These are phyloP conservation scores for Venustaconcha ellipsiformis DNA, from an alignment of 1,140 invertebrate genomes.

Conservation along the genomic window DNA sequence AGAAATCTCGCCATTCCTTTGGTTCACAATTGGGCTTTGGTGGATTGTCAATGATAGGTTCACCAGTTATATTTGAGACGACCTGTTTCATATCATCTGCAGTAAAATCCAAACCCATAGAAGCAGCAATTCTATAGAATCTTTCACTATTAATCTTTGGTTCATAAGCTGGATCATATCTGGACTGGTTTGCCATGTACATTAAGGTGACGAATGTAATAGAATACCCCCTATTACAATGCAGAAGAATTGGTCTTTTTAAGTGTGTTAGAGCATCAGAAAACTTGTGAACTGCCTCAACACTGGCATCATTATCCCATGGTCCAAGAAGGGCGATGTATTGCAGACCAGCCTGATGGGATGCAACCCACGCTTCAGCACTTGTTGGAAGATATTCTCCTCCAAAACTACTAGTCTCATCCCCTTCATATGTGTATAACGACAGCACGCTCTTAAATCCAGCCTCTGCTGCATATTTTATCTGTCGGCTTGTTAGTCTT, in stretches of 20 bases:
- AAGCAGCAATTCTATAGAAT: constrained; percentile 48
- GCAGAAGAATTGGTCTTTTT: constrained; percentile 44
- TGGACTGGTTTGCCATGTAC: constrained; percentile 51
- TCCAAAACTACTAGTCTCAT: constrained; percentile 40
- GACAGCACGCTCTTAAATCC: constrained; percentile 59
- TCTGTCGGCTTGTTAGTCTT: constrained; percentile 51
- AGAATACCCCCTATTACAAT: constrained; percentile 53
- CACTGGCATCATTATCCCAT: constrained; percentile 46
- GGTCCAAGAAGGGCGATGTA: constrained; percentile 40
- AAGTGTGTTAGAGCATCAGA: constrained; percentile 32
- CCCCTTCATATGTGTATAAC: constrained; percentile 43
- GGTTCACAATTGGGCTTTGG: constrained; percentile 40
- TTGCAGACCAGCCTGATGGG: constrained; percentile 39
- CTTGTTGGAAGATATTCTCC: constrained; percentile 47
- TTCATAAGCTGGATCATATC: constrained; percentile 28
- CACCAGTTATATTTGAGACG: constrained; percentile 49
- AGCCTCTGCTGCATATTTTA: constrained; percentile 56
- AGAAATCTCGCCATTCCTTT: constrained; percentile 53
- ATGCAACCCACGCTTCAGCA: constrained; percentile 34
- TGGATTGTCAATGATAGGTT: constrained; percentile 40
- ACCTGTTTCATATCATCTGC: constrained; percentile 38
- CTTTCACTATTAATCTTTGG: constrained; percentile 44
- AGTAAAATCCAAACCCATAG: constrained; percentile 56
- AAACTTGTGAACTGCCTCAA: constrained; percentile 47
- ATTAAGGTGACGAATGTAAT: constrained; percentile 55